A percentile compares a stretch with the other conserved stretches of the same genome.
Evolutionary conservation across 2,888 invertebrate species (phyloP).

Genomic region (Platynereis dumerilii): DNA sequence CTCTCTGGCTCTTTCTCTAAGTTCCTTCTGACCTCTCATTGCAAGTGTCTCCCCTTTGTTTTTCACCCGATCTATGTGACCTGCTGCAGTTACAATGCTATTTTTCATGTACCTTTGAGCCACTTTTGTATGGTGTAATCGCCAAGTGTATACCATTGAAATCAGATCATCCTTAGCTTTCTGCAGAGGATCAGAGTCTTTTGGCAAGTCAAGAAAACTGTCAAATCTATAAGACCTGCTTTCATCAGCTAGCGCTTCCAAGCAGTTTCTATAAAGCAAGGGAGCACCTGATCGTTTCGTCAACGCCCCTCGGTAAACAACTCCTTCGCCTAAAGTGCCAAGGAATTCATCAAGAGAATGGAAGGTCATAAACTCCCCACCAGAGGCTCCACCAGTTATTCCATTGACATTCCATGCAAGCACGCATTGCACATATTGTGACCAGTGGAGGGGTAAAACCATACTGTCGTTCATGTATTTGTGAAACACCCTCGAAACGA

Average conservation of each 20-base stretch:
- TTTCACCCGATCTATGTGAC: conserved; percentile 7
- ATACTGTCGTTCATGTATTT: conserved; percentile 8
- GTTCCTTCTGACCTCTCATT: conserved; percentile 4
- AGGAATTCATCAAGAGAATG: conserved; percentile 18
- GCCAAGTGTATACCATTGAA: conserved; percentile 9
- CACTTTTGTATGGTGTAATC: conserved; percentile 9
- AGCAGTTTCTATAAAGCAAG: conserved; percentile 2
- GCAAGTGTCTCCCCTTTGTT: conserved; percentile 9
- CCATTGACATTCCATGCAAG: conserved; percentile 19
- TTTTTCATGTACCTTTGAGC: conserved; percentile 5
- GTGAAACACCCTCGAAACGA: conserved; percentile 8
- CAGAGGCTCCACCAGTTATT: conserved; percentile 9
- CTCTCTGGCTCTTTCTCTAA: conserved; percentile 14
- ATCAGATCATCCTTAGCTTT: conserved; percentile 16
- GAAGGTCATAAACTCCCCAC: conserved; percentile 14
- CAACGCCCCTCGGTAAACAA: conserved; percentile 7
- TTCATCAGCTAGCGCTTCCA: background rate
- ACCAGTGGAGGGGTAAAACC: background rate
- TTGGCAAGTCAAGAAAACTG: background rate
- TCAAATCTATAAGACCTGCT: conserved; percentile 9
- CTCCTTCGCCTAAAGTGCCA: conserved; percentile 9
- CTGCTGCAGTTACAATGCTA: conserved; percentile 9
- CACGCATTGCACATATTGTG: conserved; percentile 9
- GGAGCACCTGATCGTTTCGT: conserved; percentile 8
- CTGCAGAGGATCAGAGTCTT: conserved; percentile 4